Evolutionary conservation across 2,888 invertebrate genomes (phyloP), one percentile per base, ranked within the genome.

Genomic region (Cheiracanthium punctorium): DNA sequence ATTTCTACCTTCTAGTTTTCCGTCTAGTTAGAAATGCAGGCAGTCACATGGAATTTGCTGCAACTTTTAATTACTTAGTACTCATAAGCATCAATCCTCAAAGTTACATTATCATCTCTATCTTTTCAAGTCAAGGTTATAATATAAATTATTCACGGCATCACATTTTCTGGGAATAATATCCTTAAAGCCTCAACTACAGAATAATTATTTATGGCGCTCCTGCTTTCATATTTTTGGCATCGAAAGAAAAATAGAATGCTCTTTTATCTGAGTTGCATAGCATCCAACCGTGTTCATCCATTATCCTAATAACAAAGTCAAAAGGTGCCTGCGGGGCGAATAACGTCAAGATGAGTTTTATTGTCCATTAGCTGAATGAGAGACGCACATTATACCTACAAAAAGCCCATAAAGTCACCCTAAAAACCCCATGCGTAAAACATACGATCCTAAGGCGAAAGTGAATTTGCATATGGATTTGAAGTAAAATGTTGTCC

Each of bases 311-410:
- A 48, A 48, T 48, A 48, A 48, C 43, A 48, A 48, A 48, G 17
- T 48, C 43, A 48, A 48, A 48, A 48, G 17, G 1, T 17, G 14
- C 43, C 14, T 48, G 43, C 43, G 1, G 43, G 43, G 43, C 10
- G 17, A 48, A 48, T 48, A 48, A 10, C 2, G 8, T 58, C 20
- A 24, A 17, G 4, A 17, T 24, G 24, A 58, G 58, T 58, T 58
- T 58, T 58, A 58, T 58, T 58, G 58, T 58, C 58, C 58, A 58
- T 58, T 58, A 58, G 58, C 24, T 58, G 58, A 58, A 58, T 58
- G 58, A 58, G 58, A 24, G 58, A 58, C 4, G 24, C 24, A 24
- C 58, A 58, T 58, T 58, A 58, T 58, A 7, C 58, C 58, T 58
- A 58, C 58, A 58, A 58, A 58, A 58, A 24, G 24, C 58, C 58